Conservation (phyloP, 2,888 invertebrate genomes). For the Artemia sinica region DNA sequence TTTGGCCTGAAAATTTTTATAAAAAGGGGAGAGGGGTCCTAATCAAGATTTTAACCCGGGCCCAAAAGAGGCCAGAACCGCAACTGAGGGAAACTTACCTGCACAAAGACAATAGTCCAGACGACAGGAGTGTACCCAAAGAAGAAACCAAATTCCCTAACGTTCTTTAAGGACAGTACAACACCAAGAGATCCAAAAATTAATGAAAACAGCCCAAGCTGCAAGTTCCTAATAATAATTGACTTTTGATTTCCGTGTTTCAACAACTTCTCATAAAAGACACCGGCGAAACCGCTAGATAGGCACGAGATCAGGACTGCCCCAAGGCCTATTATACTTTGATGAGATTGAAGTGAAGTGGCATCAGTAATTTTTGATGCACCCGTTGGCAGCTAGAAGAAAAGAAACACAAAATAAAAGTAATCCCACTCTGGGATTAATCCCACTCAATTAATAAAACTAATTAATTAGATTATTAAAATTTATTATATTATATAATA, state of each 20-base stretch:
- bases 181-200: constrained; percentile 33
- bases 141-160: constrained; percentile 35
- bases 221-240: constrained; percentile 37
- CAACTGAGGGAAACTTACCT: constrained; percentile 28
- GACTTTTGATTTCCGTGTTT: constrained; percentile 33
- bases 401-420: no score
- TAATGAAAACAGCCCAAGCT: constrained; percentile 36
- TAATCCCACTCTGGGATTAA: no score
- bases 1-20: no score
- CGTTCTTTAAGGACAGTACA: constrained; percentile 29
- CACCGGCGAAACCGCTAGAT: constrained; percentile 38
- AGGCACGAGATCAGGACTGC: constrained; percentile 36
- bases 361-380: not conserved
- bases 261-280: constrained; percentile 39
- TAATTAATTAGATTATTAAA: no score
- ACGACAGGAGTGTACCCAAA: constrained; percentile 35
- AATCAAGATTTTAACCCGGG: no score
- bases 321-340: constrained; percentile 32
- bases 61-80: no score
- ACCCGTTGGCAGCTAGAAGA: not conserved
- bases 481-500: no score
- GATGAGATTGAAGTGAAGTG: not conserved
- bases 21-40: no score
- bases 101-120: constrained; percentile 35
- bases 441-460: no score